These are phyloP conservation scores for Hippopotamyrus pictus DNA, from an alignment of 2,797 vertebrate genomes.

Conservation along the genomic window DNA sequence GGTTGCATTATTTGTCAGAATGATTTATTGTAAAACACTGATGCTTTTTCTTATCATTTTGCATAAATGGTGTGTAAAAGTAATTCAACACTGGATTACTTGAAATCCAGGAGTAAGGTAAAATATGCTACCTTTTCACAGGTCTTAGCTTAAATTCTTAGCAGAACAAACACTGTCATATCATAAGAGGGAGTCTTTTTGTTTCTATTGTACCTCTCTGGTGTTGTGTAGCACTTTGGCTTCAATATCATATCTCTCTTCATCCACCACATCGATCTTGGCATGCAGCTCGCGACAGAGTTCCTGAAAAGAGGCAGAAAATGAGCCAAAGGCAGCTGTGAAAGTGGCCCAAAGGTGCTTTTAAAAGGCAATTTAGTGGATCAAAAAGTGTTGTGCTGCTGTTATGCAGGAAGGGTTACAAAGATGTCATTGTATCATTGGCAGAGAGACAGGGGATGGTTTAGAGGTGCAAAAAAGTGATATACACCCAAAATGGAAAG, in stretches of 20 bases:
- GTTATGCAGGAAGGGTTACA: not conserved
- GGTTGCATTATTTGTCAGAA: not conserved
- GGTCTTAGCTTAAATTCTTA: not conserved
- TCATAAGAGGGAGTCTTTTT: not conserved
- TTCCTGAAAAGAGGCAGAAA: slow-evolving; percentile 52
- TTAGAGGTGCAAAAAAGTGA: not conserved
- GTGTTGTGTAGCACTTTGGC: slow-evolving; percentile 87
- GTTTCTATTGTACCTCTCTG: slow-evolving; percentile 67
- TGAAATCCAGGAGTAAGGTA: not conserved
- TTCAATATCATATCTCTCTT: slow-evolving; percentile 90
- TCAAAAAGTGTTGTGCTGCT: not conserved
- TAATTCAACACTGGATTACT: not conserved
- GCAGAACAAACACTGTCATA: not conserved
- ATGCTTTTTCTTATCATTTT: not conserved
- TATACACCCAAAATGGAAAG: not conserved
- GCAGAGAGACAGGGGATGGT: not conserved
- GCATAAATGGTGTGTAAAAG: not conserved
- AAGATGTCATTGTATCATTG: not conserved
- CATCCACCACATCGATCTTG: slow-evolving; percentile 85
- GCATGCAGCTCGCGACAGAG: slow-evolving; percentile 80
- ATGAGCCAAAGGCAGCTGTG: not conserved
- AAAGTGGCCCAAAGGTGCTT: not conserved
- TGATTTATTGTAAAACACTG: not conserved
- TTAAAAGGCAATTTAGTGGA: not conserved
- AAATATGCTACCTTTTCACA: not conserved